Evolutionary conservation across 2,888 invertebrate species (phyloP).

Genomic region (Eledona agricola): DNA sequence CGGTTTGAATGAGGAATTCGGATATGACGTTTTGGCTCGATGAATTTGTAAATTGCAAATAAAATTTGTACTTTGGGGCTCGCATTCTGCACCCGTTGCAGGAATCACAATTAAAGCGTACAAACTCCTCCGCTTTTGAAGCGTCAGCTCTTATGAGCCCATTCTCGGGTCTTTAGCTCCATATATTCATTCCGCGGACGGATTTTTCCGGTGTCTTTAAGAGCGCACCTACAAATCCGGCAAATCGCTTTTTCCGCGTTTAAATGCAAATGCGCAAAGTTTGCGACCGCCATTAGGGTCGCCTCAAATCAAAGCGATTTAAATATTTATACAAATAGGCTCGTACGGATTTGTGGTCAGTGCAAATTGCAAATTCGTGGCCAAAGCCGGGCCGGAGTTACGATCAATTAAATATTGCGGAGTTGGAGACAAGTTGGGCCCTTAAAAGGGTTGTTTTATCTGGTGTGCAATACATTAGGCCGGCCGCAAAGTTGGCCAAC

Average conservation of each 20-base stretch:
- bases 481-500: slow-evolving; percentile 14
- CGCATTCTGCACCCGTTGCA: no score
- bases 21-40: slow-evolving; percentile 23
- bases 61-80: no score
- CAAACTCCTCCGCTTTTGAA: no score
- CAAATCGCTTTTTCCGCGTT: slow-evolving; percentile 6
- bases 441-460: slow-evolving; percentile 19
- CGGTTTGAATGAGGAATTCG: slow-evolving; percentile 21
- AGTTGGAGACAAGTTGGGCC: slow-evolving; percentile 9
- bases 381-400: slow-evolving; percentile 13
- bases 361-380: slow-evolving; percentile 20
- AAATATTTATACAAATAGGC: slow-evolving; percentile 34
- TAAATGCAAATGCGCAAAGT: slow-evolving; percentile 25
- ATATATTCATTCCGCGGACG: background rate
- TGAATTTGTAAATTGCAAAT: slow-evolving; percentile 16
- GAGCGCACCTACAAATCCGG: slow-evolving; percentile 8
- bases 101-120: no score
- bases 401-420: slow-evolving; percentile 23
- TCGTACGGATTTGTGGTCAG: slow-evolving; percentile 18
- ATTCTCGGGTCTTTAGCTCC: no score
- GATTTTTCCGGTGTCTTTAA: slow-evolving; percentile 5
- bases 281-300: slow-evolving; percentile 22
- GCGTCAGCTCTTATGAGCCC: no score
- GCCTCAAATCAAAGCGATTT: slow-evolving; percentile 27
- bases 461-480: slow-evolving; percentile 17